These are phyloP conservation scores for Petaurus breviceps DNA, from an alignment of 2,113 vertebrate genomes.

Conservation along the genomic window DNA sequence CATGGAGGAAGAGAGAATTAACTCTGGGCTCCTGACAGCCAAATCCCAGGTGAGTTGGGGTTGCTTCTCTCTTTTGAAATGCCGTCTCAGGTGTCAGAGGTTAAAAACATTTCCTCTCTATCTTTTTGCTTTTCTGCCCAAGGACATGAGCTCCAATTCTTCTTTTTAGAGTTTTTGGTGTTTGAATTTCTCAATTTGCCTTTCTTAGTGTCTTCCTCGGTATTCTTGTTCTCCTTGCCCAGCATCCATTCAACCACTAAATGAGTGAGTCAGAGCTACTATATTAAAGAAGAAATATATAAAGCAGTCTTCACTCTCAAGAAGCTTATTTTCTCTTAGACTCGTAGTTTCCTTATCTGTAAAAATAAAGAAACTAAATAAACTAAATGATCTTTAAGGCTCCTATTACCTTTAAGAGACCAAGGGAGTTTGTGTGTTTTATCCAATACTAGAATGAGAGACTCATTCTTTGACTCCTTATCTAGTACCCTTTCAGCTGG, in stretches of 20 bases:
- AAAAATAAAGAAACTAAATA: not conserved
- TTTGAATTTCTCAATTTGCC: not conserved
- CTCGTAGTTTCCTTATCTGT: not conserved
- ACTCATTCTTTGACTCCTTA: not conserved
- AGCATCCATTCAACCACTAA: not conserved
- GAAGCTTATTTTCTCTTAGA: not conserved
- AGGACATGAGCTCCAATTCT: not conserved
- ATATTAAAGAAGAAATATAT: not conserved
- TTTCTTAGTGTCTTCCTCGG: not conserved
- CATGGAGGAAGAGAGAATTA: not conserved
- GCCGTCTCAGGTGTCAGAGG: not conserved
- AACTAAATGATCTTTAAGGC: not conserved
- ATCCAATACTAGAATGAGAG: not conserved
- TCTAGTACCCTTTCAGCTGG: not conserved
- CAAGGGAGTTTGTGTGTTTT: not conserved
- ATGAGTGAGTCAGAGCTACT: not conserved
- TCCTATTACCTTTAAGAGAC: not conserved
- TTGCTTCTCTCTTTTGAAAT: conserved; percentile 2
- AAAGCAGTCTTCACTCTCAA: not conserved
- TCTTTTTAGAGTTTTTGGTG: not conserved
- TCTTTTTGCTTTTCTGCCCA: not conserved
- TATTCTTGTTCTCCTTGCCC: not conserved
- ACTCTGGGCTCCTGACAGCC: not conserved
- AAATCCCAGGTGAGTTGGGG: not conserved
- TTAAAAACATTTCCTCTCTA: not conserved